phyloP scores from a whole-genome alignment of 2,797 vertebrate genomes.

The Peromyscus attwateri region DNA sequence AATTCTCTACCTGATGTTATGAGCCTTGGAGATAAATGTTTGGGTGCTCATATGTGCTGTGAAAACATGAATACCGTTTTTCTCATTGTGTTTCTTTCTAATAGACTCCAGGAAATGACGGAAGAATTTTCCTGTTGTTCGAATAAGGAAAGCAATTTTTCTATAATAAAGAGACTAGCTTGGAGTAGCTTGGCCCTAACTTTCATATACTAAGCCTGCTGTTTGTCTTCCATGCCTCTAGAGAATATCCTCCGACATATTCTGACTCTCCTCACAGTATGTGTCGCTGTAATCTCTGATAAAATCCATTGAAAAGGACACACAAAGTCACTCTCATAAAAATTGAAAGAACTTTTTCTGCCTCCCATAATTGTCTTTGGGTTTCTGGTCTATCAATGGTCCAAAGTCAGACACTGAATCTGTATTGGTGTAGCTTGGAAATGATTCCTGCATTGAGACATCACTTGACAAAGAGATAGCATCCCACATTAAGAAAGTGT shows the following conservation, averaged over 20 bases:
- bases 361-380: not conserved
- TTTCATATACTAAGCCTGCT: not conserved
- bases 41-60: not conserved
- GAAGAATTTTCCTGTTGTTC: not conserved
- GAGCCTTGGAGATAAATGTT: conserved; percentile 20
- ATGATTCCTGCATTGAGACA: not conserved
- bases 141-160: conserved; percentile 20
- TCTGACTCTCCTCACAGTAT: not conserved
- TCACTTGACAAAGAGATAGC: conserved; percentile 55
- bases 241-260: not conserved
- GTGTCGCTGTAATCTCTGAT: not conserved
- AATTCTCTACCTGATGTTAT: not conserved
- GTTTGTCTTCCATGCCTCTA: not conserved
- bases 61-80: not conserved
- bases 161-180: not conserved
- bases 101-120: not conserved
- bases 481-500: conserved; percentile 17
- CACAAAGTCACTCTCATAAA: not conserved
- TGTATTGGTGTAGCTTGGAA: not conserved
- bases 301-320: conserved; percentile 38
- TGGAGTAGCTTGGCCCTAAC: not conserved
- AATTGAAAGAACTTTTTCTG: conserved; percentile 22
- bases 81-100: not conserved
- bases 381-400: not conserved
- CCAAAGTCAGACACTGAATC: conserved; percentile 30